Evolutionary conservation across 1,140 invertebrate species (phyloP).

Genomic region (Chironomus tepperi): DNA sequence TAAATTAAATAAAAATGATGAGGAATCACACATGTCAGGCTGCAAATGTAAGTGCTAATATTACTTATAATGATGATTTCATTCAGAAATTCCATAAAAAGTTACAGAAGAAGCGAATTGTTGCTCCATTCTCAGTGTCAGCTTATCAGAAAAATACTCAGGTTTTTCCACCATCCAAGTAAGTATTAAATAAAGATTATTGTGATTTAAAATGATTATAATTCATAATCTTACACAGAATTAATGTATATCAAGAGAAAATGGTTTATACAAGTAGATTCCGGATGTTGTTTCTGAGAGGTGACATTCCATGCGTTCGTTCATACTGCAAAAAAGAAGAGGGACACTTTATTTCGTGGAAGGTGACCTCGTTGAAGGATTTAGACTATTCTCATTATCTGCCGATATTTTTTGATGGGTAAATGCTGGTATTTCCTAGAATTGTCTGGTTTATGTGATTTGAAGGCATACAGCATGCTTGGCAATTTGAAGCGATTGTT

Average conservation of each 20-base stretch:
- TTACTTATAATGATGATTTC: too few relatives aligned
- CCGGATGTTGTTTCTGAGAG: slow-evolving; percentile 29
- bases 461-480: neutral
- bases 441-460: too few relatives aligned
- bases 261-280: slow-evolving; percentile 36
- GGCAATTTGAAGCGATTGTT: neutral
- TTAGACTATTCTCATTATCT: slow-evolving; percentile 89
- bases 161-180: slow-evolving; percentile 50
- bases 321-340: slow-evolving; percentile 30
- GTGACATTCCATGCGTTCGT: slow-evolving; percentile 36
- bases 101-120: slow-evolving; percentile 41
- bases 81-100: neutral
- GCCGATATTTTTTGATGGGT: slow-evolving; percentile 88
- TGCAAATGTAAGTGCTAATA: too few relatives aligned
- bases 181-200: slow-evolving; percentile 20
- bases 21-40: too few relatives aligned
- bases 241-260: slow-evolving; percentile 35
- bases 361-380: slow-evolving; percentile 44
- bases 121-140: slow-evolving; percentile 71
- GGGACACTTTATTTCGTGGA: slow-evolving; percentile 33
- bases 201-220: neutral
- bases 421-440: neutral
- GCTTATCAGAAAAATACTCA: slow-evolving; percentile 62
- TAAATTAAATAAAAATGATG: too few relatives aligned
- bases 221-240: slow-evolving; percentile 28